Base-by-base conservation (phyloP, 2,888 invertebrate species). In the Cenopis cana region DNA sequence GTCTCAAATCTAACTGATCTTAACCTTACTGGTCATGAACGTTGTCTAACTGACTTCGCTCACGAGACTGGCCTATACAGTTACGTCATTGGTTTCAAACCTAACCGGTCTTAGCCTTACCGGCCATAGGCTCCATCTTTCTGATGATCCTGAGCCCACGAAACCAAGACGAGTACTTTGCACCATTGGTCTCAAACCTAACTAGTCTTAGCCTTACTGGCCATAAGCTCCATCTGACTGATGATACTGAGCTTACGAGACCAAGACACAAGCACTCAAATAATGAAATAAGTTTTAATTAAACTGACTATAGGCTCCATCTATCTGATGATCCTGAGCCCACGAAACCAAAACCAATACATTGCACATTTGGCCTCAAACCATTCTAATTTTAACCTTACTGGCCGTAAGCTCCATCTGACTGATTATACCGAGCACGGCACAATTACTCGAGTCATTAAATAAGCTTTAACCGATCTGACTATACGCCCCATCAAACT, bases 1-100 rank as follows among this genome's bases (percentile, higher is more conserved):
- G 33, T 36, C 56, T 66, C 56, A 66, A 66, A 66, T 55, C 66
- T 46, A 55, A 66, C 66, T 56, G 66, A 55, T 65, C 50, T 65
- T 65, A 65, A 36, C 65, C 24, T n/a, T 36, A 14, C 64, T 64
- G 41, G 65, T 36, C 55, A 65, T 65, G 54, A 38, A 10, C 55
- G 3, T 14, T 0, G 24, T 38, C 65, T 29, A 55, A 33, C 55
- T 56, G 46, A 41, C n/a, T 46, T 12, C n/a, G 33, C n/a, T 62
- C 55, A 66, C 56, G 66, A 66, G 56, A 33, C 36, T 50, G 62
- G 11, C 29, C 18, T 11, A 8, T 12, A 11, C 12, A 11, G 6
- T 24, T 18, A 3, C 11, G 24, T 6, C 24, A n/a, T 9, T 36
- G 52, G 33, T 36, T 50, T 64, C 62, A 64, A 64, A 64, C 62